Percentiles rank a stretch among this genome's conserved stretches.
phyloP scores from a whole-genome alignment of 2,797 vertebrate species.

The Enteromius fasciolatus region DNA sequence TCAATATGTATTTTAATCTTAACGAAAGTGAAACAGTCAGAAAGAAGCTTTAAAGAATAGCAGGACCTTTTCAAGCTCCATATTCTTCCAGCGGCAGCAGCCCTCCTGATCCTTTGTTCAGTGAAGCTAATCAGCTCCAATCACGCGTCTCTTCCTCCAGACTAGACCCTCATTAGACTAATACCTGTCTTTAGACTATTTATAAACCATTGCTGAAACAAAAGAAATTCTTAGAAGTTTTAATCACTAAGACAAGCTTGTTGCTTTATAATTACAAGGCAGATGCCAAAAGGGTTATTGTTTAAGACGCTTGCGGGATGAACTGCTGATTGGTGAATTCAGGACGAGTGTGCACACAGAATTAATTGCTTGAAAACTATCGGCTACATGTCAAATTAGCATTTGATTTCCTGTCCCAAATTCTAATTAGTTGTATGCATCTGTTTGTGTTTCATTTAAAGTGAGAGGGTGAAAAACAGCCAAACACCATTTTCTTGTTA shows the following conservation, averaged over 20 bases:
- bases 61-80: background rate
- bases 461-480: background rate
- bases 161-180: constrained; percentile 36
- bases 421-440: background rate
- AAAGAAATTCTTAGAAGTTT: constrained; percentile 19
- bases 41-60: constrained; percentile 20
- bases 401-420: background rate
- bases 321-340: constrained; percentile 3
- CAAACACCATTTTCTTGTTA: background rate
- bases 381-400: constrained; percentile 25
- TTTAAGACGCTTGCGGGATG: background rate
- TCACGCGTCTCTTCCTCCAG: constrained; percentile 10
- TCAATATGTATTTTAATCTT: constrained; percentile 19
- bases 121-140: constrained; percentile 24
- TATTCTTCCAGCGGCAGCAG: background rate
- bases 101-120: constrained; percentile 22
- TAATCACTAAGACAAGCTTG: constrained; percentile 23
- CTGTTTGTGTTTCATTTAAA: background rate
- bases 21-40: constrained; percentile 27
- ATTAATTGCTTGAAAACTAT: constrained; percentile 15
- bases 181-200: constrained; percentile 30
- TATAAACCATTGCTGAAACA: constrained; percentile 3
- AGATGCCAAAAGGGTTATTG: background rate
- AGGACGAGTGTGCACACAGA: background rate
- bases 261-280: constrained; percentile 26